Percentiles rank a stretch among this genome's conserved stretches.
Conservation (phyloP, 1,140 invertebrate genomes). For the Atta colombica region DNA sequence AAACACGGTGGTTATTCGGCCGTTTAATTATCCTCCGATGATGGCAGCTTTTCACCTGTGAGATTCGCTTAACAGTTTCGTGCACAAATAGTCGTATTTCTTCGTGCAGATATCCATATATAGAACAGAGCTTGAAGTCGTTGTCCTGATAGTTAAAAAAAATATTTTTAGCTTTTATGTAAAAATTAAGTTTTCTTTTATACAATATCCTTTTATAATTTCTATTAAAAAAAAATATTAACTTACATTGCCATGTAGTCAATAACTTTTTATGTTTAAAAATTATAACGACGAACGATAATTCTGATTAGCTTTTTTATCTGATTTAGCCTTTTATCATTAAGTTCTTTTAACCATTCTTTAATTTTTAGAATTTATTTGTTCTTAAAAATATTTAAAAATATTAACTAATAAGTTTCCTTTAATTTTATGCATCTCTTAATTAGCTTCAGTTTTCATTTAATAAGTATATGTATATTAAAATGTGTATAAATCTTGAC, state of each 20-base stretch:
- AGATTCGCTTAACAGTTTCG: conserved; percentile 29
- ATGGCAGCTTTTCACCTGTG: conserved; percentile 38
- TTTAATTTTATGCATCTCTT: not conserved
- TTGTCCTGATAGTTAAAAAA: not conserved
- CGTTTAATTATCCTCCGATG: conserved; percentile 63
- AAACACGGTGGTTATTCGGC: conserved; percentile 65
- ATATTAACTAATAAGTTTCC: not conserved
- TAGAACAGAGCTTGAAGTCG: not conserved
- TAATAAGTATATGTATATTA: not conserved
- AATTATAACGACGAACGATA: not conserved
- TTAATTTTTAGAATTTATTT: not conserved
- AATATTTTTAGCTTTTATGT: not conserved
- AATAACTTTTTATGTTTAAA: not conserved
- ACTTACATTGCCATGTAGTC: not conserved
- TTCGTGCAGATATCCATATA: not conserved
- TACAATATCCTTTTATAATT: not conserved
- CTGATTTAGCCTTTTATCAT: not conserved
- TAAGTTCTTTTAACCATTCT: not conserved
- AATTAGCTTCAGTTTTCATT: not conserved
- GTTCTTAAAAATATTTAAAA: not conserved
- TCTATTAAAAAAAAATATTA: conserved; percentile 1
- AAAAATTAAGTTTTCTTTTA: not conserved
- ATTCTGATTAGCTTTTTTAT: not conserved
- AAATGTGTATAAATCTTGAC: not conserved
- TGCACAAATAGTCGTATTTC: not conserved